A percentile compares a stretch with the other conserved stretches of the same genome.
These are phyloP conservation scores for Drosophila anomelani DNA, from an alignment of 2,888 invertebrate species.

Conservation along the genomic window DNA sequence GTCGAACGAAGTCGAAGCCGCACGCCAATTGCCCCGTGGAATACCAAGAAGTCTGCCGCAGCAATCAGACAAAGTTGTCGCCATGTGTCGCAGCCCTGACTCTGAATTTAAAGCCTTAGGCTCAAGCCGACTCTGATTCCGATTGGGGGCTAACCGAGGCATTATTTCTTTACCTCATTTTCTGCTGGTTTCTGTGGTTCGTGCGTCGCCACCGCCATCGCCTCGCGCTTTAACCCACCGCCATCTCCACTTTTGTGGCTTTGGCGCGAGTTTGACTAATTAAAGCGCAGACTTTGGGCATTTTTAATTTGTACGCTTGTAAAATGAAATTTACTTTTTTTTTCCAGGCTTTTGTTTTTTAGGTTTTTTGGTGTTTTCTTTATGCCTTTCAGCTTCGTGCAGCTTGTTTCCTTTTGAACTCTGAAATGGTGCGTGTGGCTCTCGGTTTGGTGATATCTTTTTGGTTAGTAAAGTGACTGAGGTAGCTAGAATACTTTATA, in stretches of 20 bases:
- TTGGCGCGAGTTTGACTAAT: slow-evolving; percentile 83
- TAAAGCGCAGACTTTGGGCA: slow-evolving; percentile 79
- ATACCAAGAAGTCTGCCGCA: slow-evolving; percentile 68
- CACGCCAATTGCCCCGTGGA: slow-evolving; percentile 55
- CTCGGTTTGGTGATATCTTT: slow-evolving; percentile 8
- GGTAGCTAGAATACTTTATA: background rate
- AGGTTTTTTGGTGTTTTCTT: slow-evolving; percentile 14
- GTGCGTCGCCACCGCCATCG: slow-evolving; percentile 52
- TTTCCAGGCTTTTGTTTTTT: slow-evolving; percentile 24
- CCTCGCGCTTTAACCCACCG: background rate
- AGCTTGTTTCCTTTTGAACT: slow-evolving; percentile 82
- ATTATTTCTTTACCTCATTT: slow-evolving; percentile 22
- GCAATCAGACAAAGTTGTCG: slow-evolving; percentile 69
- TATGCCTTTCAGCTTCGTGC: slow-evolving; percentile 65
- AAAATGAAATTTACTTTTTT: slow-evolving; percentile 73
- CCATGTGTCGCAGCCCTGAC: slow-evolving; percentile 52
- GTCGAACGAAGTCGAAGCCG: slow-evolving; percentile 53
- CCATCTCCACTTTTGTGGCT: slow-evolving; percentile 53
- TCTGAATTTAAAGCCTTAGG: slow-evolving; percentile 30
- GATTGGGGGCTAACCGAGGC: slow-evolving; percentile 41
- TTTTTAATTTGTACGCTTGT: slow-evolving; percentile 82
- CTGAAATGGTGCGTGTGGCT: slow-evolving; percentile 69
- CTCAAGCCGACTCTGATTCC: slow-evolving; percentile 20
- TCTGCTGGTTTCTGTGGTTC: slow-evolving; percentile 50
- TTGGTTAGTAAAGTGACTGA: background rate